Evolutionary conservation across 2,888 invertebrate genomes (phyloP), one percentile per base, ranked within the genome.

Genomic region (Scaptomyza flava): DNA sequence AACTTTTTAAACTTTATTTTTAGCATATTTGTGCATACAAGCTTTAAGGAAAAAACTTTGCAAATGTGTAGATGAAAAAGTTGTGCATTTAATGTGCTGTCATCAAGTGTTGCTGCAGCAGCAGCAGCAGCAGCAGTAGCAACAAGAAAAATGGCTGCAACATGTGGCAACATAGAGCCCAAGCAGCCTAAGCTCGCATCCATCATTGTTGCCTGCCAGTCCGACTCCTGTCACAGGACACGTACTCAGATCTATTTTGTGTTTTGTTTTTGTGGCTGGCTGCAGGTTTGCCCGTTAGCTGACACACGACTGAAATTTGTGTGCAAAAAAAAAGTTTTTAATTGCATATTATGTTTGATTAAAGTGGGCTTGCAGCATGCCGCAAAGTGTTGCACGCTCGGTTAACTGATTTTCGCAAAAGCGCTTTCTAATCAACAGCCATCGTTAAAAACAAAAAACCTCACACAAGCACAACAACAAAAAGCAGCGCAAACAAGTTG

Each of bases 321-420:
- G 5, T 68, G 56, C 62, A 50, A 54, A 59, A 56, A 56, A 74
- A 79, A 81, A 73, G 58, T 82, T 84, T 80, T 72, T 76, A 84
- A 81, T 84, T 82, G 81, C 76, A 73, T 81, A 80, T 82, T 81
- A 80, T 76, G 78, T 73, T 71, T 68, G 80, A 80, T 81, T 80
- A 76, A 77, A 80, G 80, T 63, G 67, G 63, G 65, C 63, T 8
- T 66, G 34, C 20, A 11, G 64, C 59, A 58, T 71, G 78, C 82
- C 73, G 48, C 82, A 79, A 67, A 79, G 63, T 72, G 79, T 53
- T 73, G 80, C 77, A 72, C 61, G 67, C 68, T 76, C 68, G 72
- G 68, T 51, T 75, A 78, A 72, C 69, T 52, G 51, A 75, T 83
- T 79, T 66, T 69, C 81, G 77, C 78, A 82, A 83, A 81, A 75